Conservation (phyloP, 2,797 vertebrate genomes). For the Allobates femoralis region DNA sequence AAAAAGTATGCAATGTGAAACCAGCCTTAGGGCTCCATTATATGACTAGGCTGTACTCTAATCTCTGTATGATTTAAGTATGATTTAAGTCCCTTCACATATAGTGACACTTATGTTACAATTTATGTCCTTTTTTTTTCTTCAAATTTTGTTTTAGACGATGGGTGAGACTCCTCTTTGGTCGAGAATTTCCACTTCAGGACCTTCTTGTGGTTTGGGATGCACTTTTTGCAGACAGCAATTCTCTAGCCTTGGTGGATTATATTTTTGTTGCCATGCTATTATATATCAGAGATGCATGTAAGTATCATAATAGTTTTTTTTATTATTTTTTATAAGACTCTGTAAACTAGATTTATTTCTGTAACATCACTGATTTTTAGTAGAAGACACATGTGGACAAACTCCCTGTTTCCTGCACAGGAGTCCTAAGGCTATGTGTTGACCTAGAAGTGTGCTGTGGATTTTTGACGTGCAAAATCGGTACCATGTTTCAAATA, state of each 20-base stretch:
- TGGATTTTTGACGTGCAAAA: no score
- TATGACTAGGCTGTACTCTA: background rate
- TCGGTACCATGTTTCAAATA: no score
- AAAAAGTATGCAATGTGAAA: no score
- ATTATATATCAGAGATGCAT: constrained; percentile 94
- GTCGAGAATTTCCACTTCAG: constrained; percentile 94
- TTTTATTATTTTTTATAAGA: background rate
- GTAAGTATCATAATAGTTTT: constrained; percentile 76
- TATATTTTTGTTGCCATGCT: constrained; percentile 98
- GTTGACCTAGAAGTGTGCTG: no score
- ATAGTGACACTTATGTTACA: no score
- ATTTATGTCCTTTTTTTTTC: background rate
- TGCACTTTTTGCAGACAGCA: constrained; percentile 93
- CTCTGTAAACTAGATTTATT: no score
- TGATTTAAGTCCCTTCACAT: background rate
- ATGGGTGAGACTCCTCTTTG: constrained; percentile 95
- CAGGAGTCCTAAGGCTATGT: no score
- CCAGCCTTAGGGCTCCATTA: no score
- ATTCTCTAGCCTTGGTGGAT: constrained; percentile 92
- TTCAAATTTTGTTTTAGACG: constrained; percentile 75
- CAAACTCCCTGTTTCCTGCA: background rate
- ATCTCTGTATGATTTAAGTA: background rate
- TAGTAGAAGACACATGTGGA: background rate
- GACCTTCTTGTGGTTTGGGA: constrained; percentile 97
- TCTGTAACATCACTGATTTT: background rate